Conservation (phyloP, 2,888 invertebrate species). For the Cynaeus angustus region DNA sequence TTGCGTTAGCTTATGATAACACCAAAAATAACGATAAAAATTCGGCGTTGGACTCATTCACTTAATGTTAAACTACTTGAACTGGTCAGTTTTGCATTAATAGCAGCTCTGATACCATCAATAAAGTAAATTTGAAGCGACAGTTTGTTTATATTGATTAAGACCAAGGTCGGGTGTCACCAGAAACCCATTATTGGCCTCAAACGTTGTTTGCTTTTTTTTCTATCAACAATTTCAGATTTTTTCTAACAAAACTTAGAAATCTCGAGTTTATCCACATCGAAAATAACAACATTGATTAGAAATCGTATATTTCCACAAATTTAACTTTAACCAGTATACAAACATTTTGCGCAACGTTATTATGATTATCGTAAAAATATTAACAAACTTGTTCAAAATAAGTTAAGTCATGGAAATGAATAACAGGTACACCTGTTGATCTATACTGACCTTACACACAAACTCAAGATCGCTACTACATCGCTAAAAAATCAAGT, state of each 20-base stretch:
- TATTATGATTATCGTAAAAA: neutral
- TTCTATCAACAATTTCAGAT: neutral
- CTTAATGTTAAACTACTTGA: conserved; percentile 44
- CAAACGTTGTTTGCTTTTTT: conserved; percentile 21
- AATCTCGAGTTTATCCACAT: too few relatives aligned
- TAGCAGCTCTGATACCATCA: conserved; percentile 32
- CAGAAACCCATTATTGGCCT: conserved; percentile 47
- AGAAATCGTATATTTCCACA: conserved; percentile 1
- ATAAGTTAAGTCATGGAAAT: neutral
- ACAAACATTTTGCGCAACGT: conserved; percentile 10
- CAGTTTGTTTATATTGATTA: conserved; percentile 49
- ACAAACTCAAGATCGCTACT: too few relatives aligned
- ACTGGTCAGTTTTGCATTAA: conserved; percentile 47
- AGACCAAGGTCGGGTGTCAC: conserved; percentile 49
- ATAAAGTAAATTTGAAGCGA: conserved; percentile 37
- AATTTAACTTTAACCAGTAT: too few relatives aligned
- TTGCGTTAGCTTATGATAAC: neutral
- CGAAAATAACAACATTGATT: conserved; percentile 7
- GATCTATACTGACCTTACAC: too few relatives aligned
- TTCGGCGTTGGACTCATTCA: conserved; percentile 23
- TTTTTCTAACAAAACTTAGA: conserved; percentile 6
- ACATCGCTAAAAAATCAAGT: too few relatives aligned
- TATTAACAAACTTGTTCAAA: conserved; percentile 1
- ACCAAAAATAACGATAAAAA: conserved; percentile 8
- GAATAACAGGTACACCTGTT: conserved; percentile 12